Conservation (phyloP, 2,888 invertebrate species). For the Diarsia dahlii region DNA sequence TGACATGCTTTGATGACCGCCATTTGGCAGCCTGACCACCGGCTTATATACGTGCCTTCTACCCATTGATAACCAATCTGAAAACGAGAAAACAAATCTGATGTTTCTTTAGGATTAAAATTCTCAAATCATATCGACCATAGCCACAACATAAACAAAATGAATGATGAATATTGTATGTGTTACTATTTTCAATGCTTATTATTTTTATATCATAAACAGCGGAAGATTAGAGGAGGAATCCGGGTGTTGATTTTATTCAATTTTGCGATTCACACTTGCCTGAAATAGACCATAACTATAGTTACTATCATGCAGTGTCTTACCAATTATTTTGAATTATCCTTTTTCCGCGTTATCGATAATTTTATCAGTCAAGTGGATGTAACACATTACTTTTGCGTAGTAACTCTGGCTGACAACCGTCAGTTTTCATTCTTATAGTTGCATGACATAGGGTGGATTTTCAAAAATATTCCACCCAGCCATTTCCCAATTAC, state of each 20-base stretch:
- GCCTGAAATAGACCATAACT: neutral
- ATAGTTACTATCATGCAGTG: neutral
- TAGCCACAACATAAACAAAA: conserved; percentile 1
- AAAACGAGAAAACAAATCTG: neutral
- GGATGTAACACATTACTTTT: neutral
- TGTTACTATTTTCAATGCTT: neutral
- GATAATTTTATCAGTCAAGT: neutral
- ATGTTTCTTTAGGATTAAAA: conserved; percentile 6
- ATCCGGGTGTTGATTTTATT: conserved; percentile 15
- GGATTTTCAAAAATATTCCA: neutral
- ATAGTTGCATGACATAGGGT: neutral
- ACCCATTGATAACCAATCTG: no score
- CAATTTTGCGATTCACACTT: neutral
- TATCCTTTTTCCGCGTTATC: neutral
- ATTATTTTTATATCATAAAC: conserved; percentile 32
- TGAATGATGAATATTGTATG: conserved; percentile 23
- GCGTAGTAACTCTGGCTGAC: neutral
- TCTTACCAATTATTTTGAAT: neutral
- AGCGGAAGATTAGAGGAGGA: conserved; percentile 10
- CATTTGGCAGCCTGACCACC: no score
- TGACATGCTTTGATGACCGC: no score
- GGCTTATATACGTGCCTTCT: no score
- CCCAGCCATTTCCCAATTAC: neutral
- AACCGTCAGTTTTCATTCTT: neutral
- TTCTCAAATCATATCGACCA: neutral